Evolutionary conservation across 2,797 vertebrate genomes (phyloP), one percentile per base, ranked within the genome.

Genomic region (Channa striata): DNA sequence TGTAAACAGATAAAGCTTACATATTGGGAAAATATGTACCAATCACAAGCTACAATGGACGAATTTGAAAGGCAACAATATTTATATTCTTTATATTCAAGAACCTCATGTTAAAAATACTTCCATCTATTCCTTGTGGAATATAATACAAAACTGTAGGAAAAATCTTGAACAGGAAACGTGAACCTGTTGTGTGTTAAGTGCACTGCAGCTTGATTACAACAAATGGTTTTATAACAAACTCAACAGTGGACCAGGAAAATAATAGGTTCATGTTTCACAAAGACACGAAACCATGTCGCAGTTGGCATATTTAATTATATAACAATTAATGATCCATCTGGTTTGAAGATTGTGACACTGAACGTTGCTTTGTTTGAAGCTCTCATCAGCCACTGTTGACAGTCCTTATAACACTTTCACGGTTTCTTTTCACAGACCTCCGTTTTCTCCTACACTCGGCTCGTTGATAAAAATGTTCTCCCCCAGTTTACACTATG

Each of bases 341-440:
- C 23, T 60, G 14, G 74, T 51, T 73, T 63, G 42, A 34, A 69
- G 67, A 62, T 61, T 5, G 33, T 33, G 36, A 44, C 33, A 30
- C n/a, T 36, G n/a, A 75, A 71, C 36, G 36, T 58, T 30, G 42
- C 61, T 72, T 61, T 61, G 60, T 78, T 44, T 64, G 58, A 85
- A 74, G 51, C 37, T 72, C 39, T 42, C 33, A 84, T 59, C 59
- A 67, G 66, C 59, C 68, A 19, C 57, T 71, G 61, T 49, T 66
- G 72, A 62, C 21, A 88, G 82, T 78, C 87, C 82, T 78, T 82
- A 62, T 75, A 92, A 93, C 90, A 91, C 91, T 91, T 89, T 87
- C 16, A 59, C 62, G 87, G 91, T 89, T 92, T 72, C 63, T 89
- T 84, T 89, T 91, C 89, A 82, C 90, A 89, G 86, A 52, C 74